Evolutionary conservation across 92 coral and sea anemone genomes (phyloP).

Genomic region (Phenganax marumi): DNA sequence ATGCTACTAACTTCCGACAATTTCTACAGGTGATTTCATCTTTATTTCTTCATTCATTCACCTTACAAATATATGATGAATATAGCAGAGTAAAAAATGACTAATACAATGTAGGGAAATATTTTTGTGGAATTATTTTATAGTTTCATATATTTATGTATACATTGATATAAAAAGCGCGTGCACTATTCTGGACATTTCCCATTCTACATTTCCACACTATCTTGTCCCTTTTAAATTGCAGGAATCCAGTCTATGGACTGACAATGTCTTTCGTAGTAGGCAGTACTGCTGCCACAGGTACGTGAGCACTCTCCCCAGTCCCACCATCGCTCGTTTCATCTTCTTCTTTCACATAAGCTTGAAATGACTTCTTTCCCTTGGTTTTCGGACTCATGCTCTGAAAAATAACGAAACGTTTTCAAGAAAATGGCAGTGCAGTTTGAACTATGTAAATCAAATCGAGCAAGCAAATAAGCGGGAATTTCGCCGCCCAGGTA

Average conservation of each 20-base stretch:
- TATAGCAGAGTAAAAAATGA: neutral
- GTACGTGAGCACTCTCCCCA: slow-evolving; percentile 13
- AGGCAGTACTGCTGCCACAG: slow-evolving; percentile 26
- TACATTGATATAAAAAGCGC: slow-evolving; percentile 1
- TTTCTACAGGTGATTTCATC: neutral
- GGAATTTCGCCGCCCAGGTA: slow-evolving; percentile 2
- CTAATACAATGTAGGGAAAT: neutral
- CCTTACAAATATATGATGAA: neutral
- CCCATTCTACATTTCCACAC: neutral
- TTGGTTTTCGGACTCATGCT: slow-evolving; percentile 15
- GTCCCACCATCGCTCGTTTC: slow-evolving; percentile 1
- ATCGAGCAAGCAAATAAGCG: neutral
- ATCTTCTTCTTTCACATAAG: slow-evolving; percentile 17
- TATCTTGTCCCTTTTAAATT: slow-evolving; percentile 3
- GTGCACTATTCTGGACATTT: neutral
- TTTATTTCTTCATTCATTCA: neutral
- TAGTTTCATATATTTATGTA: neutral
- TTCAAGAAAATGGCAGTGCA: neutral
- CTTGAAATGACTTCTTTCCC: slow-evolving; percentile 25
- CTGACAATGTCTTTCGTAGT: slow-evolving; percentile 16
- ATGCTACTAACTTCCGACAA: too few species aligned
- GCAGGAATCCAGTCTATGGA: neutral
- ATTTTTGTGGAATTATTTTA: slow-evolving; percentile 20
- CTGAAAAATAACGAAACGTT: slow-evolving; percentile 8
- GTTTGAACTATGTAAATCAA: neutral